Conservation (phyloP, 1,140 invertebrate genomes). For the Heliothis virescens region DNA sequence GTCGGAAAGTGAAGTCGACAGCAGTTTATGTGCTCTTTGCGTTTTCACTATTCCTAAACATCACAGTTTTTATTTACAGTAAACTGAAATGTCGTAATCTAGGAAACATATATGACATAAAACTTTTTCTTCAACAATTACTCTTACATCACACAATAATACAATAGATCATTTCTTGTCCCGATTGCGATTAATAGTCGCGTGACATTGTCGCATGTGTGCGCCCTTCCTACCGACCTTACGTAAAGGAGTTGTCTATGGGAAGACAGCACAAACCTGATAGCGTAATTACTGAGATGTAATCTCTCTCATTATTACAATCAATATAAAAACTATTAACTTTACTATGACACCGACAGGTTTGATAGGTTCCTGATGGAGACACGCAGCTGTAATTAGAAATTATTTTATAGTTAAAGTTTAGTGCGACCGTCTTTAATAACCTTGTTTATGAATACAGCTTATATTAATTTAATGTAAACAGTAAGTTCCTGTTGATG, state of each 20-base stretch:
- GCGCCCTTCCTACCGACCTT: conserved; percentile 3
- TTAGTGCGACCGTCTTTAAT: too few species aligned
- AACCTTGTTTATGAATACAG: too few species aligned
- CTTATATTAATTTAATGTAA: too few species aligned
- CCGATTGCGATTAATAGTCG: conserved; percentile 2
- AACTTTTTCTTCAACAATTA: background rate
- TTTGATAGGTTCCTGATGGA: background rate
- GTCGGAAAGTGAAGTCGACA: too few species aligned
- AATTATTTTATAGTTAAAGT: too few species aligned
- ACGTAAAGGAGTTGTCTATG: conserved; percentile 24
- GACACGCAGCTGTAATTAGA: background rate
- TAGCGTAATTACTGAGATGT: background rate
- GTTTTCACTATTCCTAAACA: background rate
- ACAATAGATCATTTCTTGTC: background rate
- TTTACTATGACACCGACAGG: background rate
- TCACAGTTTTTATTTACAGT: background rate
- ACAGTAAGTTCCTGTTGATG: too few species aligned
- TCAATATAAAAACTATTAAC: conserved; percentile 32
- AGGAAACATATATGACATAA: background rate
- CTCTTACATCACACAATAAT: background rate
- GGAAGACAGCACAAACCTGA: conserved; percentile 22
- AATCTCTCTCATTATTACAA: conserved; percentile 13
- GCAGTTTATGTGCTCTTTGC: background rate
- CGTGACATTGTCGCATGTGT: conserved; percentile 24
- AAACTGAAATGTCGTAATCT: background rate